Evolutionary conservation across 2,888 invertebrate species (phyloP).

Genomic region (Eupsilia transversa): DNA sequence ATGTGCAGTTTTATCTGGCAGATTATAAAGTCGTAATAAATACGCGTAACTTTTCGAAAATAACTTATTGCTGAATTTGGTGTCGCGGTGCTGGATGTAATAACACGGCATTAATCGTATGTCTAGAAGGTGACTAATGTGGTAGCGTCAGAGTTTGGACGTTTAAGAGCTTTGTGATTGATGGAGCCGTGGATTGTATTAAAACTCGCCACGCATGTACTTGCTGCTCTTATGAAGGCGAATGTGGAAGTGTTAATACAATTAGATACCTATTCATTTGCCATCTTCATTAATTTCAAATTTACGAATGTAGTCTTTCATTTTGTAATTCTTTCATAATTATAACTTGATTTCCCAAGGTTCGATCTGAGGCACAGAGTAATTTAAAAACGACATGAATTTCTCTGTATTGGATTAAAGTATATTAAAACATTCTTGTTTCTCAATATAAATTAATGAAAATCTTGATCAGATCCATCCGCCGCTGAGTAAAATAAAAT

Average conservation of each 20-base stretch:
- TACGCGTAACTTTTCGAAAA: conserved; percentile 57
- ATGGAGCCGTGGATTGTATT: conserved; percentile 71
- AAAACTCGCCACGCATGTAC: conserved; percentile 43
- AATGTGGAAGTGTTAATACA: conserved; percentile 38
- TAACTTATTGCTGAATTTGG: conserved; percentile 59
- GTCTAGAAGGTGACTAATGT: conserved; percentile 75
- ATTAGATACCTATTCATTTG: conserved; percentile 36
- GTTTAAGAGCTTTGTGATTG: conserved; percentile 79
- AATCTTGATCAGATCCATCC: neutral
- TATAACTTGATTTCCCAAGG: neutral
- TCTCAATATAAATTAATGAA: neutral
- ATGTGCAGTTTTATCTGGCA: conserved; percentile 70
- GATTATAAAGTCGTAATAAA: conserved; percentile 73
- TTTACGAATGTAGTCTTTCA: neutral
- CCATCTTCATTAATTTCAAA: neutral
- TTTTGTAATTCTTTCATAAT: conserved; percentile 1
- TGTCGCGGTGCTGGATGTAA: conserved; percentile 44
- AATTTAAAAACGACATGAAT: neutral
- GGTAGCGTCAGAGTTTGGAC: conserved; percentile 76
- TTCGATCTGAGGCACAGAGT: neutral
- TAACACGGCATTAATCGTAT: conserved; percentile 63
- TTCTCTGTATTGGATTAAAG: neutral
- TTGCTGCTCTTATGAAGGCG: conserved; percentile 9
- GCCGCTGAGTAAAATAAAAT: neutral
- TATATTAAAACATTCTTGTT: neutral